Conservation (phyloP, 2,888 invertebrate species). For the Laspeyria flexula region DNA sequence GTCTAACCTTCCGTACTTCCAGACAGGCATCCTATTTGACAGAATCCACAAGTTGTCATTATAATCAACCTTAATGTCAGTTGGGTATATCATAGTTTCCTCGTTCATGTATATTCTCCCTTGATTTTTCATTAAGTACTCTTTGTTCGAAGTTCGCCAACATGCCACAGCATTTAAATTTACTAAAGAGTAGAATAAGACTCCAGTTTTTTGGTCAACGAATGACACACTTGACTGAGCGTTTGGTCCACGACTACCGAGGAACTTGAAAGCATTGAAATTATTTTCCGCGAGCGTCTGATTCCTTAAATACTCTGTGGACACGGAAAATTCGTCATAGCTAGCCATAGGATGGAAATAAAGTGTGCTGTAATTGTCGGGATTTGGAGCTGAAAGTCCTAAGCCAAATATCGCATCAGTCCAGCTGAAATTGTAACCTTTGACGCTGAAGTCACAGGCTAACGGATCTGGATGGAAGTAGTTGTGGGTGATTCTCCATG, state of each 20-base stretch:
- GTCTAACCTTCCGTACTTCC: slow-evolving; percentile 88
- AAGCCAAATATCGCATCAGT: slow-evolving; percentile 92
- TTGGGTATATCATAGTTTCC: slow-evolving; percentile 90
- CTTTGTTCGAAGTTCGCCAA: slow-evolving; percentile 90
- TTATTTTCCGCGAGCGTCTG: slow-evolving; percentile 83
- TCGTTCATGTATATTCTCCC: slow-evolving; percentile 90
- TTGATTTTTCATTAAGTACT: slow-evolving; percentile 89
- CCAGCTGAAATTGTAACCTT: slow-evolving; percentile 90
- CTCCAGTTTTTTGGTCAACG: slow-evolving; percentile 89
- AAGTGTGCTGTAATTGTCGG: slow-evolving; percentile 89
- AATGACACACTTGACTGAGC: slow-evolving; percentile 91
- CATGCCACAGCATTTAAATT: slow-evolving; percentile 92
- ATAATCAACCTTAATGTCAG: slow-evolving; percentile 91
- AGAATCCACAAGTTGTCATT: slow-evolving; percentile 90
- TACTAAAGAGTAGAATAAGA: slow-evolving; percentile 90
- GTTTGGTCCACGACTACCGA: slow-evolving; percentile 90
- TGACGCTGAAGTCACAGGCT: slow-evolving; percentile 90
- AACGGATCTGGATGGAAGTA: slow-evolving; percentile 90
- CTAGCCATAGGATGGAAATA: slow-evolving; percentile 94
- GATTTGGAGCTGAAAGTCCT: slow-evolving; percentile 87
- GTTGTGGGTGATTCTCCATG: slow-evolving; percentile 91
- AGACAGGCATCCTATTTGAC: slow-evolving; percentile 90
- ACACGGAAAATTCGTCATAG: slow-evolving; percentile 91
- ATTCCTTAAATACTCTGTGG: slow-evolving; percentile 88
- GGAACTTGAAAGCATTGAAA: slow-evolving; percentile 88